Conservation (phyloP, 2,797 vertebrate genomes). For the Pseudotriccus pelzelni region DNA sequence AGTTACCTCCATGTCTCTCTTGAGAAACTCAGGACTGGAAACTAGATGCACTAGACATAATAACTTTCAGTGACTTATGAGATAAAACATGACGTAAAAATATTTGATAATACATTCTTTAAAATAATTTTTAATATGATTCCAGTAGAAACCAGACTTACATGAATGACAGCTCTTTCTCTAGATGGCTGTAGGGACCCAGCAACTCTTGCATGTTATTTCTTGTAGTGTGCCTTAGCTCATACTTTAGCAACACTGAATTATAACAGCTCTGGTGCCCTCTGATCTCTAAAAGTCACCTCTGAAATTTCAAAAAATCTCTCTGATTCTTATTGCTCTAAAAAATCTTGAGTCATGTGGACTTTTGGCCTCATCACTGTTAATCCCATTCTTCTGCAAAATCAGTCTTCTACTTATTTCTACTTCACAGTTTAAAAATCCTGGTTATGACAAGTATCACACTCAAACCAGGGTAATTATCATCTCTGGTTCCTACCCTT, state of each 20-base stretch:
- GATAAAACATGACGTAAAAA: background rate
- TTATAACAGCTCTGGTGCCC: background rate
- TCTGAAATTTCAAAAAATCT: background rate
- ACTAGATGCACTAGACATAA: background rate
- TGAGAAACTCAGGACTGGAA: background rate
- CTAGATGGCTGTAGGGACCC: background rate
- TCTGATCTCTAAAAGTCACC: background rate
- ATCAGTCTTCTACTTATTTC: background rate
- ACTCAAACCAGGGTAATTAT: background rate
- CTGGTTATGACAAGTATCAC: background rate
- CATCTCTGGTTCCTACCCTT: background rate
- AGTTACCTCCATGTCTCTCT: background rate
- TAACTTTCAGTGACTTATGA: background rate
- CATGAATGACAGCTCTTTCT: background rate
- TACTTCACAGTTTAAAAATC: background rate
- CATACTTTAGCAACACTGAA: background rate
- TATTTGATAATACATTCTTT: background rate
- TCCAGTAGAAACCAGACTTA: background rate
- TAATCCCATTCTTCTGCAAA: background rate
- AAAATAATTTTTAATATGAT: background rate
- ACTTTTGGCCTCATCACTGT: background rate
- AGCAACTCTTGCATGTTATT: background rate
- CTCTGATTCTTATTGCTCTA: background rate
- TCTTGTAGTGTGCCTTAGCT: background rate
- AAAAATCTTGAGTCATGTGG: background rate